These are phyloP conservation scores for Chiropotes sagulatus DNA, from an alignment of 2,797 vertebrate genomes.

Conservation along the genomic window DNA sequence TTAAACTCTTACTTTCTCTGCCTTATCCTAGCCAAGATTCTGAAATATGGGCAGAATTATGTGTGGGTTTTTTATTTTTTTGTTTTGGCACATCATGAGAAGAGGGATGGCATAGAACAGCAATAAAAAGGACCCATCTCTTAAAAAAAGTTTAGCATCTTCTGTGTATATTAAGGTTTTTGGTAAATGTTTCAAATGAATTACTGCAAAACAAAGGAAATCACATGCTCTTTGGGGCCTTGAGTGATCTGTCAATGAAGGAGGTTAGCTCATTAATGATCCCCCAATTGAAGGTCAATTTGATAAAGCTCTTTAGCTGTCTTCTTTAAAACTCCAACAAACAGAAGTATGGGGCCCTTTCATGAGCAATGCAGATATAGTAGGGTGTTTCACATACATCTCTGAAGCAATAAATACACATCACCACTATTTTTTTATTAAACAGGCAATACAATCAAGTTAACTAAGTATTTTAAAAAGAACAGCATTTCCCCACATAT, in stretches of 20 bases:
- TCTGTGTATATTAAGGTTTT: slow-evolving; percentile 68
- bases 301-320: slow-evolving; percentile 90
- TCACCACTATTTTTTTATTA: slow-evolving; percentile 82
- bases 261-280: slow-evolving; percentile 92
- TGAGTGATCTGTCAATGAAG: slow-evolving; percentile 88
- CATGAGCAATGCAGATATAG: slow-evolving; percentile 84
- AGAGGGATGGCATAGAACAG: slow-evolving; percentile 70
- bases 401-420: slow-evolving; percentile 73
- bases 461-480: slow-evolving; percentile 81
- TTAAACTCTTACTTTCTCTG: slow-evolving; percentile 72
- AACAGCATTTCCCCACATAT: slow-evolving; percentile 76
- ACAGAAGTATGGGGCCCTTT: slow-evolving; percentile 84
- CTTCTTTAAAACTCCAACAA: slow-evolving; percentile 88
- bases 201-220: slow-evolving; percentile 67
- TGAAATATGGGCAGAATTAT: background rate
- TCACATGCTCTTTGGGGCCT: slow-evolving; percentile 77
- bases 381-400: slow-evolving; percentile 70
- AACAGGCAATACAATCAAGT: slow-evolving; percentile 82
- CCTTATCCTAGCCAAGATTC: slow-evolving; percentile 73
- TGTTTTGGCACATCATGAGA: slow-evolving; percentile 66
- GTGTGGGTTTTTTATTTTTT: background rate
- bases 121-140: slow-evolving; percentile 75
- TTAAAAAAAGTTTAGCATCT: slow-evolving; percentile 75
- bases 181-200: slow-evolving; percentile 78
- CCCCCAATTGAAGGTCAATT: slow-evolving; percentile 91